Base-by-base conservation (phyloP, 1,140 invertebrate species). In the Brachionus sp. region DNA sequence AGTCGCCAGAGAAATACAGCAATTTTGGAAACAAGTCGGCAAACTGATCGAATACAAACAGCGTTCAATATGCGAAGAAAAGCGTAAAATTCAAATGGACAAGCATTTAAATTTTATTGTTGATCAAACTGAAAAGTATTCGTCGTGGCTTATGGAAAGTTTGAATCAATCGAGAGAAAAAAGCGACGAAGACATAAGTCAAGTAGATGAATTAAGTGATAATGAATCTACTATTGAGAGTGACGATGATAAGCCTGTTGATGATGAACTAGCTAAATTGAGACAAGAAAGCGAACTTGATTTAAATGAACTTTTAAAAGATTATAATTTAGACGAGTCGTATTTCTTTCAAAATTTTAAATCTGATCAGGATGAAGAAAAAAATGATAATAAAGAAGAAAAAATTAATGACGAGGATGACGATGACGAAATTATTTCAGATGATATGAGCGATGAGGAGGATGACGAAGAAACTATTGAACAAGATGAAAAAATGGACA, bases 51-150 rank as follows among this genome's bases (percentile, higher is more conserved):
- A 98, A 88, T 97, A 93, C 88, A 97, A 97, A 88, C 94, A 97
- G 85, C 93, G 95, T 86, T 94, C 93, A 25, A 92, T 94, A 85
- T 90, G 98, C 25, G 96, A 98, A 88, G 95, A 96, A 86, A 96
- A 97, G 86, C 91, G 95, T 77, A 97, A 98, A 87, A 94, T 96
- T 86, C 95, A 95, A 0, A 90, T 98, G 53, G 97, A 99, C 91
- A 93, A 98, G 85, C 97, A 99, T 89, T 91, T 99, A 23, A 97
- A 95, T 88, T 98, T 98, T 87, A 97, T 99, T 86, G 96, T 99
- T 62, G 96, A 97, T 90, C 95, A 98, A 90, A 98, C 97, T 0
- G 97, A 99, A 90, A 97, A 97, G 87, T 98, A 97, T 90, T 98
- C 96, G 0, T 86, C 86, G 13, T 88, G 90, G 87, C 84, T 91